Conservation (phyloP, 2,797 vertebrate genomes). For the Leptodactylus fallax region DNA sequence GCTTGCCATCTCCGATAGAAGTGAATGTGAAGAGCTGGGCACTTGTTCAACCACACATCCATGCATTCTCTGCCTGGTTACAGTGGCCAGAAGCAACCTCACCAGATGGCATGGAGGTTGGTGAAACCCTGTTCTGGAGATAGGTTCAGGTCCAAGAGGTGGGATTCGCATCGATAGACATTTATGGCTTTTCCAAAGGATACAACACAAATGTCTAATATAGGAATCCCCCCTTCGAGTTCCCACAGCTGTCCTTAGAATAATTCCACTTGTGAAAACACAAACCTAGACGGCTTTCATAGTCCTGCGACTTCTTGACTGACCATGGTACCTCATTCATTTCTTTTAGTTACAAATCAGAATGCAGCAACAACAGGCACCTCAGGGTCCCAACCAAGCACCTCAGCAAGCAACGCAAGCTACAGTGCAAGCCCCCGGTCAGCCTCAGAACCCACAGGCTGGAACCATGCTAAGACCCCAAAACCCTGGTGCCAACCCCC, state of each 20-base stretch:
- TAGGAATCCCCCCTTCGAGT: not conserved
- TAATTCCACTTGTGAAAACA: too few relatives aligned
- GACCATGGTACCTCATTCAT: not conserved
- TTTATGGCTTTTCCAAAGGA: too few relatives aligned
- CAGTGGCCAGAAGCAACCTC: too few relatives aligned
- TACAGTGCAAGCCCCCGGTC: constrained; percentile 74
- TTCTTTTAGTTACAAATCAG: constrained; percentile 76
- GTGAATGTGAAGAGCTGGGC: too few relatives aligned
- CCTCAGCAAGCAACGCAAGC: constrained; percentile 60
- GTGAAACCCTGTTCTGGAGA: too few relatives aligned
- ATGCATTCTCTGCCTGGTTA: too few relatives aligned
- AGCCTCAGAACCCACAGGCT: constrained; percentile 77
- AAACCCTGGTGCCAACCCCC: constrained; percentile 92
- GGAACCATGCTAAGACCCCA: constrained; percentile 83
- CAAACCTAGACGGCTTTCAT: not conserved
- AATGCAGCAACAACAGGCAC: constrained; percentile 72
- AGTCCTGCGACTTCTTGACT: not conserved
- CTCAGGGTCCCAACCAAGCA: constrained; percentile 74
- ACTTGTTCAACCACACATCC: too few relatives aligned
- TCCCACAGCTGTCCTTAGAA: not conserved
- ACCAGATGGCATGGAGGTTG: too few relatives aligned
- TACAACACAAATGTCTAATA: too few relatives aligned
- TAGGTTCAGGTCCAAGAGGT: too few relatives aligned
- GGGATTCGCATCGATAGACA: too few relatives aligned
- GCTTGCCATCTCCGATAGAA: too few relatives aligned